Evolutionary conservation across 2,888 invertebrate genomes (phyloP), one percentile per base, ranked within the genome.

Genomic region (Mythimna pallens): DNA sequence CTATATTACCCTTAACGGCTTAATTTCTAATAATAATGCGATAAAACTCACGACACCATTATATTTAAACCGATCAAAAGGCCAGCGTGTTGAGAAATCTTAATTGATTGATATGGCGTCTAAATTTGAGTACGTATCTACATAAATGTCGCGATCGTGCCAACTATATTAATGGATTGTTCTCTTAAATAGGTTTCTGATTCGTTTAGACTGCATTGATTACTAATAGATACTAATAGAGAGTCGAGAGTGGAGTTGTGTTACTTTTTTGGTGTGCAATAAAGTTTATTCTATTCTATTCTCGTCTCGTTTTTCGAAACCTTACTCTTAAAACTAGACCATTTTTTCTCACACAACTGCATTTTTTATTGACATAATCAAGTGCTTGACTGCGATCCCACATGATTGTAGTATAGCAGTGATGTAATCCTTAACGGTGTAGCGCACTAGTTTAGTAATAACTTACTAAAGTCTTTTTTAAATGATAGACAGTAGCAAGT

Each of bases 21-120:
- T 83, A 71, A 80, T 81, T 75, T 68, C 58, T 7, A 75, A 66
- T 74, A 59, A 70, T 70, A 54, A 69, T 61, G 25, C 52, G 57
- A 82, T 78, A 69, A 64, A 68, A 66, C n/a, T n/a, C 30, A 55
- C n/a, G 12, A 6, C 67, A 62, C 22, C 30, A n/a, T 58, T 69
- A 80, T 54, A 64, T 65, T 63, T 59, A 55, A 66, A 62, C 34
- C 30, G 34, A 78, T 67, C 63, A 62, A 82, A 82, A 74, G 82
- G 70, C 73, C 69, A 78, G 54, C 17, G 43, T 30, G 58, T 82
- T 69, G 22, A 20, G 66, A 81, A 74, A 79, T 62, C 43, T 57
- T 65, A 70, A 75, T 70, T 70, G 75, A 81, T 75, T 74, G 65
- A 68, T 43, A 82, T 70, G 81, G 75, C 80, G 75, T 81, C 80